Base-by-base conservation (phyloP, 2,888 invertebrate genomes). In the Leptinotarsa rubiginosa region DNA sequence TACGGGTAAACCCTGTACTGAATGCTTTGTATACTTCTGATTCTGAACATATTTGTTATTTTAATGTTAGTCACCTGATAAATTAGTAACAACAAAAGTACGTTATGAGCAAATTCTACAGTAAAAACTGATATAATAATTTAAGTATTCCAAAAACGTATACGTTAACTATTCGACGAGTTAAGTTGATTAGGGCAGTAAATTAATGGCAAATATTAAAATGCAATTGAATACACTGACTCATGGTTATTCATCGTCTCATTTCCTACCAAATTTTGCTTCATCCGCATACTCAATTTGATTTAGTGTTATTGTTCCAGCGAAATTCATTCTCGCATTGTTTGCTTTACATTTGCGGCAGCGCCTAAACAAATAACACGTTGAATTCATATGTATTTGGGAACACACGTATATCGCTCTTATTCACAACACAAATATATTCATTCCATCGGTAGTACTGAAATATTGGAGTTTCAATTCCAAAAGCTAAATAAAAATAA, bases 241-340 rank as follows among this genome's bases (percentile, higher is more conserved):
- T 75, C 75, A 75, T 75, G 71, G 74, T 75, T 77, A 77, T 75
- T 74, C 77, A 75, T 74, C 73, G 73, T 71, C 72, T 71, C 74
- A 74, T 73, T 74, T 75, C 75, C 75, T 73, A 73, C 64, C 74
- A 69, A 73, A 74, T 75, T 75, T 65, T 72, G 76, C 66, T 68
- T 69, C 76, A 72, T 76, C 56, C 73, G 75, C 75, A 74, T 74
- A 76, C 74, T 76, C 76, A 72, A 75, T 76, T 77, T 79, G 79
- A 79, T 79, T 79, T 77, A 79, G 72, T 77, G 79, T 76, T 79
- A 77, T 75, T 75, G 76, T 76, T 72, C 47, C 69, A 69, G 65
- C 76, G 69, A 75, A 73, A 79, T 79, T 76, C 76, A 77, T 77
- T 79, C 75, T 68, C 69, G 67, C 76, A 70, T 75, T 77, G 76